Conservation (phyloP, 2,888 invertebrate genomes). For the Rambutsinella grinnellia region DNA sequence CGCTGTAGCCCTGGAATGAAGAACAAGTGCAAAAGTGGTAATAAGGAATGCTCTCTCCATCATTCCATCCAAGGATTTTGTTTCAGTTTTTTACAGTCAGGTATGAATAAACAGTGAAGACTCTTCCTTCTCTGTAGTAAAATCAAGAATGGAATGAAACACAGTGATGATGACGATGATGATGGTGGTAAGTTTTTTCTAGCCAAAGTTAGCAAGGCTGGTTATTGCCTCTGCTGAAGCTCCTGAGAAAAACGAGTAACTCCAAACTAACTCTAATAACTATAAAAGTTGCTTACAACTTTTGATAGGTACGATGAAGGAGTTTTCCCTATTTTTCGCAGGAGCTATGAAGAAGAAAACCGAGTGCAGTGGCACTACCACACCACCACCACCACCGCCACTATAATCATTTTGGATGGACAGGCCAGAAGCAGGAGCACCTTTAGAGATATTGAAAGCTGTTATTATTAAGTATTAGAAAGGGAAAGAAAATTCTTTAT, state of each 20-base stretch:
- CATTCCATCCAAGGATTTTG: background rate
- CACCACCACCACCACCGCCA: constrained; percentile 33
- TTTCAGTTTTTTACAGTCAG: background rate
- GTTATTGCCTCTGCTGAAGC: constrained; percentile 35
- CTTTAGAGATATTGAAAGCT: background rate
- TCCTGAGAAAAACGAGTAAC: constrained; percentile 7
- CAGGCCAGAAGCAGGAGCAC: background rate
- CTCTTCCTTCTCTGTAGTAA: background rate
- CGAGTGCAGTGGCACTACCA: background rate
- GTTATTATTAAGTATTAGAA: background rate
- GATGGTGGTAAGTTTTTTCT: background rate
- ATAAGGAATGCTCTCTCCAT: background rate
- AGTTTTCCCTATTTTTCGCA: constrained; percentile 7
- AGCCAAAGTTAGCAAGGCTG: constrained; percentile 5
- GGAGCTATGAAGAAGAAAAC: background rate
- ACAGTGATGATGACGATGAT: background rate
- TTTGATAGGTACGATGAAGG: constrained; percentile 53
- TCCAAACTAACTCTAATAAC: constrained; percentile 37
- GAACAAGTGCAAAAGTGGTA: background rate
- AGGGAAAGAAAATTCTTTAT: too few relatives aligned
- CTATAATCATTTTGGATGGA: constrained; percentile 26
- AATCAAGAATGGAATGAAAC: background rate
- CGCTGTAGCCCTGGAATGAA: background rate
- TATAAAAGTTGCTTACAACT: constrained; percentile 56
- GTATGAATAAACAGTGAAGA: background rate